Evolutionary conservation across 2,888 invertebrate species (phyloP), one percentile per base, ranked within the genome.

Genomic region (Tridacna gigas): DNA sequence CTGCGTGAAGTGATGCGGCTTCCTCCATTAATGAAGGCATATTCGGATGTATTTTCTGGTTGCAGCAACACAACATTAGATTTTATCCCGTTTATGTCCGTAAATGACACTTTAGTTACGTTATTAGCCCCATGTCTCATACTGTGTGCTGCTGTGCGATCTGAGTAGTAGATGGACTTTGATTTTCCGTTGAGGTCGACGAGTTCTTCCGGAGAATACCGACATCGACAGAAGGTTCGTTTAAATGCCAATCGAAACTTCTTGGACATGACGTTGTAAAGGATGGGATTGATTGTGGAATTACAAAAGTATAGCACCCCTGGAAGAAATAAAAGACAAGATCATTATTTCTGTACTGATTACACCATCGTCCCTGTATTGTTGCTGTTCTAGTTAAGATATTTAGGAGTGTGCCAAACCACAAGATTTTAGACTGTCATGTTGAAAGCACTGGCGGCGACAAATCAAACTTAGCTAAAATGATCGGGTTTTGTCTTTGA

Each of bases 201-300:
- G 69, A 85, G 74, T 77, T 85, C 82, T 20, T 79, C 84, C 13
- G 82, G 48, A 25, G 82, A 67, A 48, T 82, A 85, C 22, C 82
- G 82, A 63, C 84, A 82, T 22, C 84, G 79, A 69, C 84, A 85
- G 25, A 85, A 77, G 7, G 84, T 85, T 48, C 84, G 37, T 65
- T 85, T 85, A 60, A 85, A 85, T 26, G 84, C 84, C 56, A 85
- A 69, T 25, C 84, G 84, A 71, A 85, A 85, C 65, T 85, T 85
- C 79, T 82, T 85, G 22, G 84, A 85, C 84, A 85, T 85, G 61
- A 77, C 73, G 45, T 85, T 85, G 66, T 82, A 85, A 22, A 85
- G 77, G 22, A 85, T 77, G 28, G 84, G 84, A 28, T 85, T 85
- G 18, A 85, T 85, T 5, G 84, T 85, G 18, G 84, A 85, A 65